Percentiles rank a stretch among this genome's conserved stretches.
phyloP scores from a whole-genome alignment of 2,888 invertebrate genomes.

The Ormyrus thymus region DNA sequence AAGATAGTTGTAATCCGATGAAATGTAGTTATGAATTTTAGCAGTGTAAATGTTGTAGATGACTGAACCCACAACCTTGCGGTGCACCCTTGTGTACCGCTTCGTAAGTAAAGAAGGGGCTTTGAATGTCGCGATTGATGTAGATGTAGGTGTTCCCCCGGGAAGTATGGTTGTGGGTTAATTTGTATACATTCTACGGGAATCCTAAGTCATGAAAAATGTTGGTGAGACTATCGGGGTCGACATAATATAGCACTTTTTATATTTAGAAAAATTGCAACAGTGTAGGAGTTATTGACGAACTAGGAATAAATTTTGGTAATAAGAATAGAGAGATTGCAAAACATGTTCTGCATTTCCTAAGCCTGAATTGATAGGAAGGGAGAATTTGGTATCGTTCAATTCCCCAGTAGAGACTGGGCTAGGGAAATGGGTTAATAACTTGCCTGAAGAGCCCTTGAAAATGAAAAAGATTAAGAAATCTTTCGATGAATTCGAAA shows the following conservation, averaged over 20 bases:
- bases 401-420: neutral
- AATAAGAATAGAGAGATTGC: constrained; percentile 20
- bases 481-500: neutral
- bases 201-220: neutral
- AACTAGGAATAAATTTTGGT: neutral
- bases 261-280: too few relatives aligned
- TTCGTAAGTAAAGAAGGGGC: neutral
- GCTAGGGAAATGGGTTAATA: neutral
- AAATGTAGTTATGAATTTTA: neutral
- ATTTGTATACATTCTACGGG: neutral
- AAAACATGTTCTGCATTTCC: constrained; percentile 2
- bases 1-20: neutral
- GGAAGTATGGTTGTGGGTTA: neutral
- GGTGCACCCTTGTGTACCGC: too few relatives aligned
- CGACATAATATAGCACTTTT: constrained; percentile 1
- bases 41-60: constrained; percentile 1
- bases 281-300: too few relatives aligned
- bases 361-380: constrained; percentile 1
- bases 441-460: too few relatives aligned
- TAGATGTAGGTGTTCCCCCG: neutral
- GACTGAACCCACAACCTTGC: too few relatives aligned
- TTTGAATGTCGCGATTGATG: neutral
- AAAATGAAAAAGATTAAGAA: constrained; percentile 25
- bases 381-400: neutral
- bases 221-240: neutral